Percentiles rank a stretch among this genome's conserved stretches.
Conservation (phyloP, 2,888 invertebrate species). For the Anthrax anthrax region DNA sequence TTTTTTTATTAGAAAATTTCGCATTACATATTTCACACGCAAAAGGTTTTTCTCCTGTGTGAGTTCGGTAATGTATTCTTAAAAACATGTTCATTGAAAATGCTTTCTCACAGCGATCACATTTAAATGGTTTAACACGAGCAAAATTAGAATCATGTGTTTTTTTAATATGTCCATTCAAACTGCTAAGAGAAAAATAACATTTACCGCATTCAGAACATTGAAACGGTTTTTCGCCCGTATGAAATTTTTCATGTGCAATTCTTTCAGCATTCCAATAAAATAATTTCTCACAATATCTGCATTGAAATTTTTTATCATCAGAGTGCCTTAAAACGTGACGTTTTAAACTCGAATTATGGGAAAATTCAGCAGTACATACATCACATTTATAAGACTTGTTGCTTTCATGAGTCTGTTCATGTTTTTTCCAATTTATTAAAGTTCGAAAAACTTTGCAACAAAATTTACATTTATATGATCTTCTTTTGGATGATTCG, state of each 20-base stretch:
- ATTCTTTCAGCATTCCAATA: neutral
- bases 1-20: neutral
- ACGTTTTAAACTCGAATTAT: neutral
- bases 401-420: no score
- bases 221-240: neutral
- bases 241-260: neutral
- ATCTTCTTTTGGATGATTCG: no score
- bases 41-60: neutral
- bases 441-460: no score
- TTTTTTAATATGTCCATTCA: neutral
- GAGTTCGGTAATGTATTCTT: neutral
- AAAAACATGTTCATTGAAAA: no score
- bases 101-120: neutral
- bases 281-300: neutral
- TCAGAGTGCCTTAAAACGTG: neutral
- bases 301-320: neutral
- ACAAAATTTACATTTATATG: no score
- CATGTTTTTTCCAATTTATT: no score
- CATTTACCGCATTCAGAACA: neutral
- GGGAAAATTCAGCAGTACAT: neutral
- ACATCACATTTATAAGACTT: neutral
- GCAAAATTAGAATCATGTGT: neutral
- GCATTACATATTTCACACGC: neutral
- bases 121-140: neutral
- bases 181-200: neutral